Conservation (phyloP, 2,797 vertebrate species). For the Aldrovandia affinis region DNA sequence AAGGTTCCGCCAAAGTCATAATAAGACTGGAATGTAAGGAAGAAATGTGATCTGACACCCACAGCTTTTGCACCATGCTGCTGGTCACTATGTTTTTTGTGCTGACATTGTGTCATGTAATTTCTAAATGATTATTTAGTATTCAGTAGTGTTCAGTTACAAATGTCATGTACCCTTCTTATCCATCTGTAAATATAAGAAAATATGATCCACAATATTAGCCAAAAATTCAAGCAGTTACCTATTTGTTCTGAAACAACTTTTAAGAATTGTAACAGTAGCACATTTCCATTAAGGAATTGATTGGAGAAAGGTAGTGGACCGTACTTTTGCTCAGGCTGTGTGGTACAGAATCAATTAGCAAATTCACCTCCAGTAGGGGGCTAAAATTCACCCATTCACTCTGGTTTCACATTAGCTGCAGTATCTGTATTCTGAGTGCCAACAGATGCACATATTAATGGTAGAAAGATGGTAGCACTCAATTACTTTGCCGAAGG, state of each 20-base stretch:
- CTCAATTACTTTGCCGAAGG: not conserved
- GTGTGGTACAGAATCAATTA: too few species aligned
- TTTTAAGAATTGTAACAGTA: not conserved
- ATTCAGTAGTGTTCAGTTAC: not conserved
- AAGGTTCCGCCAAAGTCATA: not conserved
- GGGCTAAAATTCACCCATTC: not conserved
- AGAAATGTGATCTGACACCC: not conserved
- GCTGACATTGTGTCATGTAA: not conserved
- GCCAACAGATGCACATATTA: not conserved
- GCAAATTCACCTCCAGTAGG: not conserved
- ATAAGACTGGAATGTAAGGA: constrained; percentile 17
- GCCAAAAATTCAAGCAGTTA: not conserved
- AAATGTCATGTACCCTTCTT: not conserved
- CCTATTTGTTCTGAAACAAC: not conserved
- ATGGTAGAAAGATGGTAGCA: not conserved
- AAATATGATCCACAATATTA: not conserved
- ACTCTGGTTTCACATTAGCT: not conserved
- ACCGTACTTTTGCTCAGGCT: too few species aligned
- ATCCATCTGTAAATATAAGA: not conserved
- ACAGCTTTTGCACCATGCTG: not conserved
- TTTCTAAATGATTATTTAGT: not conserved
- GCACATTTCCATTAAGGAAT: too few species aligned
- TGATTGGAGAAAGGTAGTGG: too few species aligned
- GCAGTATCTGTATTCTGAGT: not conserved
- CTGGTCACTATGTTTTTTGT: not conserved